These are phyloP conservation scores for Ceramica pisi DNA, from an alignment of 2,888 invertebrate species.

Conservation along the genomic window DNA sequence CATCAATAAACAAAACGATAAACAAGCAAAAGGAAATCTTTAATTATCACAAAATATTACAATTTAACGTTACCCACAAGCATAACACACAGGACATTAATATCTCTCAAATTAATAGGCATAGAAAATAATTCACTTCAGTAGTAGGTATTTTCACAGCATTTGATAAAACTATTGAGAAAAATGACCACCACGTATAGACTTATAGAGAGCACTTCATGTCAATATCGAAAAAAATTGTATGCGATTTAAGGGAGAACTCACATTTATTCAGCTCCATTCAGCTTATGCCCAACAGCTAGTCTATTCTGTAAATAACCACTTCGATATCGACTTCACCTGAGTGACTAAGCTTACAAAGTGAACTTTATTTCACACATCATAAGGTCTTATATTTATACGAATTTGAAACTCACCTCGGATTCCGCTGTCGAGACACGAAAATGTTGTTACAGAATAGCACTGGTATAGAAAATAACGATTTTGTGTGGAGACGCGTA, in stretches of 20 bases:
- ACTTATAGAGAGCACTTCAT: slow-evolving; percentile 14
- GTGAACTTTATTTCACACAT: too few species aligned
- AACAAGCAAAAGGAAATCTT: slow-evolving; percentile 38
- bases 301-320: too few species aligned
- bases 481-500: too few species aligned
- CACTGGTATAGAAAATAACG: too few species aligned
- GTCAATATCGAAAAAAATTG: background rate
- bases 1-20: slow-evolving; percentile 24
- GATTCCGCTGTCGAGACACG: too few species aligned
- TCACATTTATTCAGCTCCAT: too few species aligned
- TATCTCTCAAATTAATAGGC: background rate
- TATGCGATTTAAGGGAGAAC: background rate
- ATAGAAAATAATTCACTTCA: background rate
- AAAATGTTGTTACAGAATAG: too few species aligned
- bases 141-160: slow-evolving; percentile 15
- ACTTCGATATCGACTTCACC: too few species aligned
- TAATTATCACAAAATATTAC: slow-evolving; percentile 56
- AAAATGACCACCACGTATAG: slow-evolving; percentile 4
- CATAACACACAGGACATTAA: slow-evolving; percentile 25
- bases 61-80: slow-evolving; percentile 31
- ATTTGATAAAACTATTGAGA: slow-evolving; percentile 15
- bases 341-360: too few species aligned
- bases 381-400: too few species aligned
- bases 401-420: too few species aligned
- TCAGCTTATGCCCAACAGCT: too few species aligned